phyloP scores from a whole-genome alignment of 2,113 vertebrate species.

The Dermatemys mawii region DNA sequence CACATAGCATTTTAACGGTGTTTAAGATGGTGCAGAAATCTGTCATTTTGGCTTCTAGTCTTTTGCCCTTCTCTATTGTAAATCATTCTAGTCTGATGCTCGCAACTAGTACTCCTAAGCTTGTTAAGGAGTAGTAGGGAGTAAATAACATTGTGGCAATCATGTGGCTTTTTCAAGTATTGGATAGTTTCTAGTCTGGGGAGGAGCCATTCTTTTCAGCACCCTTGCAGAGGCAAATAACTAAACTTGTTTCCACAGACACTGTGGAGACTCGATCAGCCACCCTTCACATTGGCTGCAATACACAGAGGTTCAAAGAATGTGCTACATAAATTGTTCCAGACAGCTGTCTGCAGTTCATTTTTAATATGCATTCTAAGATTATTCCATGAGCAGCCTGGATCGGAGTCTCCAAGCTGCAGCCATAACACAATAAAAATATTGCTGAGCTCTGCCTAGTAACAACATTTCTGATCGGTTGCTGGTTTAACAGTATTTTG shows the following conservation, averaged over 20 bases:
- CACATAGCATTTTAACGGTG: not conserved
- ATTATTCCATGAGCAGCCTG: not conserved
- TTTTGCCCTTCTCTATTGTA: not conserved
- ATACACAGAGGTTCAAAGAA: not conserved
- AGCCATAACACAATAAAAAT: not conserved
- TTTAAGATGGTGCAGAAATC: not conserved
- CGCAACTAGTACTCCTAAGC: accelerated
- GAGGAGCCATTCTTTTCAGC: not conserved
- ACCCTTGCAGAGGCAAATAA: not conserved
- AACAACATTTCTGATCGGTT: not conserved
- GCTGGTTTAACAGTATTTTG: not conserved
- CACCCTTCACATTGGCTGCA: not conserved
- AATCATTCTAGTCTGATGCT: not conserved
- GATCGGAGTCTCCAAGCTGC: not conserved
- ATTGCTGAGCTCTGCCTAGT: constrained; percentile 1
- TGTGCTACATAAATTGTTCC: not conserved
- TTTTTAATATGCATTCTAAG: not conserved
- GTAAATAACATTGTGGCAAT: not conserved
- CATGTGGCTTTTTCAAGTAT: not conserved
- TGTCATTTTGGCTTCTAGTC: not conserved
- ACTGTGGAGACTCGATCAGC: not conserved
- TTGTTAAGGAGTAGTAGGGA: not conserved
- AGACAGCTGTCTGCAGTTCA: not conserved
- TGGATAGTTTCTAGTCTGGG: not conserved
- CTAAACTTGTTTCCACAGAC: not conserved